Evolutionary conservation across 2,888 invertebrate species (phyloP).

Genomic region (Drosophila anomalata): DNA sequence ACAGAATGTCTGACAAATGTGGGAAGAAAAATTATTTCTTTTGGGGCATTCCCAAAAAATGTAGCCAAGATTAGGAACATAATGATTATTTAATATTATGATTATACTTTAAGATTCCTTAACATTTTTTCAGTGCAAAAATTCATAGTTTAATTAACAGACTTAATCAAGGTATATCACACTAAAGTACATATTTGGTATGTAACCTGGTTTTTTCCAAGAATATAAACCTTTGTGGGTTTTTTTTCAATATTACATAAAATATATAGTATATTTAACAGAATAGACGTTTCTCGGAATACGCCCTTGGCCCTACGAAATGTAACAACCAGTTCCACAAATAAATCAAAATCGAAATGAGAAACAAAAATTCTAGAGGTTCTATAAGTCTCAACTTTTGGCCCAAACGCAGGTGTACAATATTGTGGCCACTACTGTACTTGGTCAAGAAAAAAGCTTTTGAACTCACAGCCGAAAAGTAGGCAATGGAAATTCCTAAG

Average conservation of each 20-base stretch:
- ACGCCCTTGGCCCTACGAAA: background rate
- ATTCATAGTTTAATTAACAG: background rate
- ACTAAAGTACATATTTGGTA: too few relatives aligned
- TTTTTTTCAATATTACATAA: background rate
- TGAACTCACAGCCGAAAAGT: background rate
- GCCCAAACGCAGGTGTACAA: background rate
- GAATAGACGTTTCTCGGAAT: background rate
- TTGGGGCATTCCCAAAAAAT: background rate
- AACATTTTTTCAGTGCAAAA: background rate
- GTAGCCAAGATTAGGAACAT: background rate
- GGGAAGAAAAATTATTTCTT: background rate
- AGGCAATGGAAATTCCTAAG: background rate
- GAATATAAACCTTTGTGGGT: background rate
- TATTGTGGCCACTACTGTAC: background rate
- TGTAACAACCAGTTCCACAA: background rate
- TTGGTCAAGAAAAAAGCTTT: background rate
- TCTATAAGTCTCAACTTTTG: background rate
- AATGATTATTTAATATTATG: background rate
- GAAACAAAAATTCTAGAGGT: background rate
- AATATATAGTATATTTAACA: background rate
- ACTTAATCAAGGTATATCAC: background rate
- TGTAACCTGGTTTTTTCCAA: background rate
- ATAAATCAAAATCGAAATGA: slow-evolving; percentile 1
- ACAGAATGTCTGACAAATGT: background rate
- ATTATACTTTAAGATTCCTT: too few relatives aligned